Conservation (phyloP, 2,113 vertebrate genomes). For the Litocranius walleri region DNA sequence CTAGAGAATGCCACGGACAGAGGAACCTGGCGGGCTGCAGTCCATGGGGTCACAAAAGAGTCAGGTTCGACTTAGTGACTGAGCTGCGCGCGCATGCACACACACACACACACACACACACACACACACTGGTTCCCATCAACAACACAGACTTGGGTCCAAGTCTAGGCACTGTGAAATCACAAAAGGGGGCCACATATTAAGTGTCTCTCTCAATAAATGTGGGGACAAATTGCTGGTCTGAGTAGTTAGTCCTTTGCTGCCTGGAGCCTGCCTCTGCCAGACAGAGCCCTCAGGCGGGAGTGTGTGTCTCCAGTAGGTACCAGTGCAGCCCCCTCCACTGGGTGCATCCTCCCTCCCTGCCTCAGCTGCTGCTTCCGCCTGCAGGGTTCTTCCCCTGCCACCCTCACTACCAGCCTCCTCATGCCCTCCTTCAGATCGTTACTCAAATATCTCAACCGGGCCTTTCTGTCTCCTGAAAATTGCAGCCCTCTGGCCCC, state of each 20-base stretch:
- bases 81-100: fast-evolving
- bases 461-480: neutral
- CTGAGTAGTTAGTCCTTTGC: neutral
- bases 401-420: too few species aligned
- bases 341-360: too few species aligned
- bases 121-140: neutral
- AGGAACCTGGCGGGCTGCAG: neutral
- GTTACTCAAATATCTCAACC: neutral
- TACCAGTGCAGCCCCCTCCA: neutral
- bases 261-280: neutral
- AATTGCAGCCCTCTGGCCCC: neutral
- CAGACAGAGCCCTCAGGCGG: neutral
- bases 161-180: neutral
- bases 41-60: neutral
- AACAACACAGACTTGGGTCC: fast-evolving
- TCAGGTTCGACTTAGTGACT: neutral
- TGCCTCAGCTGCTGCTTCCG: neutral
- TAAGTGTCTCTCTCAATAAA: neutral
- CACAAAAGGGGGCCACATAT: neutral
- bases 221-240: neutral
- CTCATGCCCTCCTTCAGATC: neutral
- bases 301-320: fast-evolving
- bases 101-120: neutral
- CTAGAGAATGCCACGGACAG: neutral
- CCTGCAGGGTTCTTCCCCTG: neutral